Base-by-base conservation (phyloP, 2,888 invertebrate genomes). In the Himalopsyche japonica region DNA sequence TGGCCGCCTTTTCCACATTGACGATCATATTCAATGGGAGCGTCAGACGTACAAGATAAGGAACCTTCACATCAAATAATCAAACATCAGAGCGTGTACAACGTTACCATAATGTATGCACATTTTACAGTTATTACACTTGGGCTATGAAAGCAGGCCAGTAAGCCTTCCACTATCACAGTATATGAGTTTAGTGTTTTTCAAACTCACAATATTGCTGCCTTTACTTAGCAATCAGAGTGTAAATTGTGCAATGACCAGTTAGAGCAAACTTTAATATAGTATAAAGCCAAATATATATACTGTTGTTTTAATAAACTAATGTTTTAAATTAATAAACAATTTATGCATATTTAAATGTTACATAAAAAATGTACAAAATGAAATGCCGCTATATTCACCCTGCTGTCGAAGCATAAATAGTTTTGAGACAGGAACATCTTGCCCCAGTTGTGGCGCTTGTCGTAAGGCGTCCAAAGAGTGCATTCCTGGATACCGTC, bases 381-480 rank as follows among this genome's bases (percentile, higher is more conserved):
- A 43, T 15, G 15, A 7, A 43, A 43, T 43, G 12, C 43, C 15
- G 15, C 43, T 43, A 57, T 34, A 77, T 80, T 93, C 89, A 98
- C 98, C 92, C 97, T 94, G 91, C 99, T 99, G 89, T 97, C 96
- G 90, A 99, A 99, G 90, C 99, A 99, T 88, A 99, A 94, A 90
- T 98, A 99, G 92, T 97, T 98, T 89, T 96, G 96, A 0, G 99
- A 99, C 79, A 99, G 92, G 90, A 96, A 99, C 88, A 99, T 92
- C 87, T 95, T 94, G 20, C 99, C 99, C 92, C 95, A 94, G 83
- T 97, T 96, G 89, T 97, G 96, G 87, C 95, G 95, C 90, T 98
- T 98, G 89, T 98, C 97, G 90, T 97, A 99, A 0, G 99, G 98
- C 1, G 99, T 98, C 96, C 98, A 98, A 82, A 99, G 91, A 12